These are phyloP conservation scores for Orthosia cruda DNA, from an alignment of 2,888 invertebrate species.

Conservation along the genomic window DNA sequence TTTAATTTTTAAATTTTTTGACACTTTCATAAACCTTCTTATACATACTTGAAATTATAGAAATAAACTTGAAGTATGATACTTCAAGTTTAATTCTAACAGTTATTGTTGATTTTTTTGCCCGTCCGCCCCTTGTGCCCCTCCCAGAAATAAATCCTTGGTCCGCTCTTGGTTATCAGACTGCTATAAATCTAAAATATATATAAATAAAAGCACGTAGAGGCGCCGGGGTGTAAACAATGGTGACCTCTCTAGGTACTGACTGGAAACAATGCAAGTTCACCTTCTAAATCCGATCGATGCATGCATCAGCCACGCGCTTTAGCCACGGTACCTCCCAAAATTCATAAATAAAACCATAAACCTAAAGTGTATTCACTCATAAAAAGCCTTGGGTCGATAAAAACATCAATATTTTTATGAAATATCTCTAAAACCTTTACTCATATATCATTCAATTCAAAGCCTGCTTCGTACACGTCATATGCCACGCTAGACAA, in stretches of 20 bases:
- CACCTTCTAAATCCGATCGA: not conserved
- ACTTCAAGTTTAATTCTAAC: no score
- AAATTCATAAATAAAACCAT: conserved; percentile 23
- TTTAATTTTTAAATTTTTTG: no score
- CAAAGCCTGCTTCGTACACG: conserved; percentile 33
- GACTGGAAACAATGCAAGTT: not conserved
- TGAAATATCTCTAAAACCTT: conserved; percentile 40
- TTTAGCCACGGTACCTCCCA: not conserved
- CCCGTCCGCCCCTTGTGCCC: no score
- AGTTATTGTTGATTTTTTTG: no score
- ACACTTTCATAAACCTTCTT: no score
- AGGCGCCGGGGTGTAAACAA: not conserved
- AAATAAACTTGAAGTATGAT: no score
- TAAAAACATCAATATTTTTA: conserved; percentile 41
- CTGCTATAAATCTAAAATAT: not conserved
- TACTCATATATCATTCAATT: conserved; percentile 55
- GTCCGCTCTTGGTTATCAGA: no score
- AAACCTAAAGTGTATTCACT: conserved; percentile 11
- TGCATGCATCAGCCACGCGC: not conserved
- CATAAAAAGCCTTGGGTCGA: conserved; percentile 38
- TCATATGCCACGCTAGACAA: conserved; percentile 42
- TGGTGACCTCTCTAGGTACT: no score
- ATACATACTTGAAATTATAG: no score
- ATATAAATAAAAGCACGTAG: not conserved
- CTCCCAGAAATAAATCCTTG: no score